Percentiles rank a stretch among this genome's conserved stretches.
These are phyloP conservation scores for Oxystoma pomonae DNA, from an alignment of 2,888 invertebrate species.

Conservation along the genomic window DNA sequence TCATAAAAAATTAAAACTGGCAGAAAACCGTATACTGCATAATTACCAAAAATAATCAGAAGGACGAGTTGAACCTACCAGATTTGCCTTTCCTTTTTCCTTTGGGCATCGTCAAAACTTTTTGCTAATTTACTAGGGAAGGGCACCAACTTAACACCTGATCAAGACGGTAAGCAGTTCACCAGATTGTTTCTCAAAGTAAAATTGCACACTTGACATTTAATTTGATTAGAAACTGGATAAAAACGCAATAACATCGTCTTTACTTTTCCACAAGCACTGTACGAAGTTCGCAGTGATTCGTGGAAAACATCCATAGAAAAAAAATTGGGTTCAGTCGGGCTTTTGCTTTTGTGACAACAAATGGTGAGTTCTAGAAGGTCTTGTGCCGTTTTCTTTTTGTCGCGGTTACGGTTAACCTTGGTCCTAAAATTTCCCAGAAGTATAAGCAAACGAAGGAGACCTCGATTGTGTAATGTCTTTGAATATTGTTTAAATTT, in stretches of 20 bases:
- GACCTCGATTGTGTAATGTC: too few relatives aligned
- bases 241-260: constrained; percentile 73
- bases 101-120: constrained; percentile 64
- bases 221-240: constrained; percentile 65
- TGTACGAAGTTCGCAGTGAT: too few relatives aligned
- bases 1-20: too few relatives aligned
- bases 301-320: background rate
- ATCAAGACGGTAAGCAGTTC: constrained; percentile 79
- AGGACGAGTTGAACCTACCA: constrained; percentile 50
- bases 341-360: too few relatives aligned
- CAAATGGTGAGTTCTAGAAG: too few relatives aligned
- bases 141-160: constrained; percentile 58
- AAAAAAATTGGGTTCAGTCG: too few relatives aligned
- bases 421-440: too few relatives aligned
- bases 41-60: background rate
- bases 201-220: constrained; percentile 67
- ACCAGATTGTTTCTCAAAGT: constrained; percentile 66
- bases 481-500: too few relatives aligned
- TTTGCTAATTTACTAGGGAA: constrained; percentile 52
- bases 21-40: too few relatives aligned
- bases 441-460: too few relatives aligned
- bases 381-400: too few relatives aligned
- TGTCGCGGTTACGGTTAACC: too few relatives aligned
- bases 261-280: constrained; percentile 39
- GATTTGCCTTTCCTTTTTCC: constrained; percentile 72